Evolutionary conservation across 2,888 invertebrate species (phyloP), one percentile per base, ranked within the genome.

Genomic region (Geotrupes spiniger): DNA sequence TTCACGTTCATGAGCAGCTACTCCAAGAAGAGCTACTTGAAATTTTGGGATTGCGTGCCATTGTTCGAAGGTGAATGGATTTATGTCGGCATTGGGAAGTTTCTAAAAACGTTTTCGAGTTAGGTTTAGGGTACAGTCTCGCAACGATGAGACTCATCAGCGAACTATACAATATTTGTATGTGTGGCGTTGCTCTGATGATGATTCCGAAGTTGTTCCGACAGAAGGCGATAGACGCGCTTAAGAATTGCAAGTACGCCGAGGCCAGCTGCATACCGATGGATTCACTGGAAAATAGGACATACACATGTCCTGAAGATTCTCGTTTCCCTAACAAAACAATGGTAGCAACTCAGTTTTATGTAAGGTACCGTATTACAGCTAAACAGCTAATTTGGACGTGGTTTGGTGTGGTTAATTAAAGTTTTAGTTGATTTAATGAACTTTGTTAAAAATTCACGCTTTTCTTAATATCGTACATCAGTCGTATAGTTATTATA

Each of bases 71-170:
- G 42, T 31, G 36, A 26, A 10, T 21, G 8, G 10, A 25, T 11
- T 39, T 39, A 2, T 37, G 1, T 11, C 36, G 11, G n/a, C n/a
- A n/a, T n/a, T n/a, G n/a, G 1, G n/a, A 21, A 1, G 26, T 42
- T 26, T 10, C 16, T 8, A 9, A 6, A 12, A 12, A 36, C 31
- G 4, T 25, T n/a, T 8, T 21, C 3, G 8, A 36, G 14, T n/a
- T 42, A 50, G 50, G 50, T n/a, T 27, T 50, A 10, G 50, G 50
- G 6, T 50, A 42, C 11, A 28, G 41, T 1, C 33, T 45, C 2
- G 36, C 36, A 3, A n/a, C 42, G 2, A 11, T 41, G 8, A 41
- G 45, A 5, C 15, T 50, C 28, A n/a, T 25, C 21, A 12, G 12
- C 9, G 48, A 42, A 26, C n/a, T 38, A 10, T 43, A 21, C 14